These are phyloP conservation scores for Tokudaia tokunoshimensis DNA, from an alignment of 2,797 vertebrate genomes.

Conservation along the genomic window DNA sequence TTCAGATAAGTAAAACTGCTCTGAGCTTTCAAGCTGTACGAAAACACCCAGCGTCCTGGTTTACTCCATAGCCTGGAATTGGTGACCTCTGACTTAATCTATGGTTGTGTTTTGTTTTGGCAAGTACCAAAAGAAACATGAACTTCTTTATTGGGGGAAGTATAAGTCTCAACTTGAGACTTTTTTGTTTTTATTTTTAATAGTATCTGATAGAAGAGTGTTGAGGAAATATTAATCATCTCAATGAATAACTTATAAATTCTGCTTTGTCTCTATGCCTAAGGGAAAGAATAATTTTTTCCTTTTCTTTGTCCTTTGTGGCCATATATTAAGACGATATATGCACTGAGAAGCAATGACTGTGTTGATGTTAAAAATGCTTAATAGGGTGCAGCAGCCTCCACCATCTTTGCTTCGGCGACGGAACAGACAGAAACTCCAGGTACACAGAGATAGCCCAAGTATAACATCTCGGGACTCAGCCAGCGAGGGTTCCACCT, in stretches of 20 bases:
- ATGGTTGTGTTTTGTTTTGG: conserved; percentile 11
- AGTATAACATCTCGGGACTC: too few species aligned
- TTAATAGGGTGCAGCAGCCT: neutral
- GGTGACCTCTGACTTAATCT: neutral
- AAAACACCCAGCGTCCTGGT: neutral
- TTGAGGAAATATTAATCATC: neutral
- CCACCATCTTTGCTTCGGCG: too few species aligned
- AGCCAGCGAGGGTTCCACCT: too few species aligned
- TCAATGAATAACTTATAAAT: neutral
- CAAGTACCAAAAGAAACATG: neutral
- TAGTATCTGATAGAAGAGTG: neutral
- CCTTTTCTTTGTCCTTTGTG: neutral
- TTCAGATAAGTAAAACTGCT: neutral
- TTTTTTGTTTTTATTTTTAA: neutral
- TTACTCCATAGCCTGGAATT: neutral
- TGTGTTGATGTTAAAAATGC: neutral
- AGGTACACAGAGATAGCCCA: too few species aligned
- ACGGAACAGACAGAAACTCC: too few species aligned
- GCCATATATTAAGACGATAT: neutral
- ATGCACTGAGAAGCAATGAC: neutral
- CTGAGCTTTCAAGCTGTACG: neutral
- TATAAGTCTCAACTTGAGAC: neutral
- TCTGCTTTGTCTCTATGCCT: neutral
- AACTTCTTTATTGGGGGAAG: neutral
- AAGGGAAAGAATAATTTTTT: neutral